A percentile compares a stretch with the other conserved stretches of the same genome.
phyloP scores from a whole-genome alignment of 2,797 vertebrate species.

The Denticeps clupeoides region DNA sequence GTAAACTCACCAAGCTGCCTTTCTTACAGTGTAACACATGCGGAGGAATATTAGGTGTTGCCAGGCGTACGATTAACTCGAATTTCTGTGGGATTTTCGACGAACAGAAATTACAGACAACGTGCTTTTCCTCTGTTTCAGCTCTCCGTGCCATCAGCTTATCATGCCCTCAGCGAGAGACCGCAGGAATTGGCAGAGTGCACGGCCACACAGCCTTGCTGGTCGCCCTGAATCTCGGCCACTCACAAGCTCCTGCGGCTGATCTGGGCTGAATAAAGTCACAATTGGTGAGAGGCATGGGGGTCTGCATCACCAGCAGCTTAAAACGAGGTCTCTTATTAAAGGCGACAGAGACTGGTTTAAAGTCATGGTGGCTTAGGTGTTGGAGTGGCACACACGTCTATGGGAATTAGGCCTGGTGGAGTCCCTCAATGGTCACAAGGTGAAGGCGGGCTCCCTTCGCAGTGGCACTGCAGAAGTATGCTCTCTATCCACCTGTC shows the following conservation, averaged over 20 bases:
- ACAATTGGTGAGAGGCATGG: not conserved
- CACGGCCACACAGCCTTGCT: constrained; percentile 3
- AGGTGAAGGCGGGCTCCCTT: constrained; percentile 16
- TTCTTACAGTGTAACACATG: not conserved
- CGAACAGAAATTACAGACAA: too few species aligned
- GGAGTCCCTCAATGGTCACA: constrained; percentile 25
- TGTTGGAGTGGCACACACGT: constrained; percentile 39
- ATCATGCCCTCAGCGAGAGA: constrained; percentile 7
- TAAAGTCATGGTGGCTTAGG: constrained; percentile 29
- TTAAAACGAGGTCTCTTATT: constrained; percentile 20
- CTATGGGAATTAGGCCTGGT: constrained; percentile 34
- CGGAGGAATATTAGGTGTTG: too few species aligned
- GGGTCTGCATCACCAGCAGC: constrained; percentile 9
- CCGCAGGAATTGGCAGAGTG: constrained; percentile 11
- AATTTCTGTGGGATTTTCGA: too few species aligned
- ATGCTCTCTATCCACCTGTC: constrained; percentile 10
- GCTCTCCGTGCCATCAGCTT: constrained; percentile 8
- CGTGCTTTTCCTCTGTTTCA: constrained; percentile 13
- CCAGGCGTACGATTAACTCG: too few species aligned
- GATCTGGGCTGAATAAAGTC: constrained; percentile 10
- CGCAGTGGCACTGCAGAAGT: constrained; percentile 30
- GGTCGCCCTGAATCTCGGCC: constrained; percentile 1
- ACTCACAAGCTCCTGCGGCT: constrained; percentile 7
- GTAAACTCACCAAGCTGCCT: too few species aligned
- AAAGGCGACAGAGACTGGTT: constrained; percentile 38